A percentile compares a stretch with the other conserved stretches of the same genome.
Evolutionary conservation across 2,888 invertebrate genomes (phyloP).

Genomic region (Isoperla grammatica): DNA sequence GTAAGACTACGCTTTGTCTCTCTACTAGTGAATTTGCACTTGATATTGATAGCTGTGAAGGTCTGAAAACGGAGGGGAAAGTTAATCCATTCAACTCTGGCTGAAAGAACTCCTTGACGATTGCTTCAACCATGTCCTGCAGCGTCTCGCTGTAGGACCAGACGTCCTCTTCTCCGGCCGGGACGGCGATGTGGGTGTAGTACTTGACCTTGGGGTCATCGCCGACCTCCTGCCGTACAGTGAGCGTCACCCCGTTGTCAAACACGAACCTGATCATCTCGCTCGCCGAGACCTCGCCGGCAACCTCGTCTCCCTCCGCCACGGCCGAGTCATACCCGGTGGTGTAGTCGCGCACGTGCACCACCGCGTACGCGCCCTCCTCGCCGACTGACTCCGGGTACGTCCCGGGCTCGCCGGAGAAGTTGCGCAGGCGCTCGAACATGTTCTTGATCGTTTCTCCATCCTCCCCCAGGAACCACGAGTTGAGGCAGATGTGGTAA

Average conservation of each 20-base stretch:
- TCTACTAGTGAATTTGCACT: too few relatives aligned
- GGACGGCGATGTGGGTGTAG: conserved; percentile 67
- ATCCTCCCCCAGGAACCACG: conserved; percentile 85
- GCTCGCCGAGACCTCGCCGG: conserved; percentile 57
- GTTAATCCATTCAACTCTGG: conserved; percentile 62
- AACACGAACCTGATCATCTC: conserved; percentile 97
- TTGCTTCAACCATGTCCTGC: conserved; percentile 66
- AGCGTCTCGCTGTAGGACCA: conserved; percentile 53
- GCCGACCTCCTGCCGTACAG: conserved; percentile 82
- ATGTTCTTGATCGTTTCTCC: conserved; percentile 61
- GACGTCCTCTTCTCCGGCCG: too few relatives aligned
- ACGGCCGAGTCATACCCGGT: conserved; percentile 75
- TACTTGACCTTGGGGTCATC: conserved; percentile 99
- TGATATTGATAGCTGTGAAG: too few relatives aligned
- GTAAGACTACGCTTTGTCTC: too few relatives aligned
- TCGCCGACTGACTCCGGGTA: conserved; percentile 63
- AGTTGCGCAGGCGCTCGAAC: conserved; percentile 78
- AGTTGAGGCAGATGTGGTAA: conserved; percentile 79
- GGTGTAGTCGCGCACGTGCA: conserved; percentile 78
- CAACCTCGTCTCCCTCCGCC: conserved; percentile 60
- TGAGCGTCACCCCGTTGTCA: conserved; percentile 76
- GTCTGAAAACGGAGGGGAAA: too few relatives aligned
- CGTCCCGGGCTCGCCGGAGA: conserved; percentile 51
- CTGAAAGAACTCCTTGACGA: conserved; percentile 75
- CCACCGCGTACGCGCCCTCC: conserved; percentile 59